Conservation (phyloP, 1,140 invertebrate species). For the Dreissena polymorpha region DNA sequence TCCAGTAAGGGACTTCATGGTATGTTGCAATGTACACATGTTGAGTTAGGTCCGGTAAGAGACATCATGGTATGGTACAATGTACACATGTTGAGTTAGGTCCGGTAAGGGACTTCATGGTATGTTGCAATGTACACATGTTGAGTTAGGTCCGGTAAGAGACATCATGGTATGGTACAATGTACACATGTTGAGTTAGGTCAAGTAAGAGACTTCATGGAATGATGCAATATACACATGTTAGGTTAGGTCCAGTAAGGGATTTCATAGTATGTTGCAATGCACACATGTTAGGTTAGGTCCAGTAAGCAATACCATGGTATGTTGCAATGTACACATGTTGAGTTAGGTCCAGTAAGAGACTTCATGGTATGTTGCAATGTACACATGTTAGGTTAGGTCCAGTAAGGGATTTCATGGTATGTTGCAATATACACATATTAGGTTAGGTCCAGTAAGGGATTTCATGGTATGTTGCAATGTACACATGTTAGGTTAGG, state of each 20-base stretch:
- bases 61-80: conserved; percentile 66
- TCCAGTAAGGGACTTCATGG: conserved; percentile 70
- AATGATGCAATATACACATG: conserved; percentile 41
- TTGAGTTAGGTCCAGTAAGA: conserved; percentile 70
- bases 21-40: conserved; percentile 45
- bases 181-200: too few species aligned
- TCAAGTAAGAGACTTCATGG: conserved; percentile 69
- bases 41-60: conserved; percentile 70
- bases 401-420: conserved; percentile 69
- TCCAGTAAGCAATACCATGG: conserved; percentile 69
- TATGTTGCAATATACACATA: conserved; percentile 44
- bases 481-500: too few species aligned
- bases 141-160: conserved; percentile 70
- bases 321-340: conserved; percentile 45
- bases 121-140: conserved; percentile 45
- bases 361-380: conserved; percentile 65
- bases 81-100: too few species aligned
- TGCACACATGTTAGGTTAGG: too few species aligned
- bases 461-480: conserved; percentile 65
- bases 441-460: conserved; percentile 70
- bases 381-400: too few species aligned
- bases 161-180: conserved; percentile 66
- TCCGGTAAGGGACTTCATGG: conserved; percentile 69
- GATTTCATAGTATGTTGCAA: conserved; percentile 65
- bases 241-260: conserved; percentile 70